phyloP scores from a whole-genome alignment of 2,797 vertebrate species.

The Orientallactaga sibirica region DNA sequence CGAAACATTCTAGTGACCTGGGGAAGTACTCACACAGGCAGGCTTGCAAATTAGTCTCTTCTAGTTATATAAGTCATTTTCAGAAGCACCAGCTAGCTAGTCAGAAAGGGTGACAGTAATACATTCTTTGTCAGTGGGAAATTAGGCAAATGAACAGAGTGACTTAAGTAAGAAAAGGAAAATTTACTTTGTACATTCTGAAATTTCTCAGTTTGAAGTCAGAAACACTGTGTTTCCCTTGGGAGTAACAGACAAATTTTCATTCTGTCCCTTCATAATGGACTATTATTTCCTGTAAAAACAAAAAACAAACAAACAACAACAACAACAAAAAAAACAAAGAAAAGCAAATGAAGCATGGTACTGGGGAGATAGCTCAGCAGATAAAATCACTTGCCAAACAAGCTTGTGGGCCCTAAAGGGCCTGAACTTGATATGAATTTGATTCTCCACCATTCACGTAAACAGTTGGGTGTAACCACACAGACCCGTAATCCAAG shows the following conservation, averaged over 20 bases:
- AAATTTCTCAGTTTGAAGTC: slow-evolving; percentile 45
- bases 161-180: slow-evolving; percentile 51
- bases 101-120: slow-evolving; percentile 5
- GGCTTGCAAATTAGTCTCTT: slow-evolving; percentile 38
- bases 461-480: too few relatives aligned
- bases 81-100: slow-evolving; percentile 18
- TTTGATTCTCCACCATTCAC: too few relatives aligned
- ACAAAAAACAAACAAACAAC: neutral
- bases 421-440: too few relatives aligned
- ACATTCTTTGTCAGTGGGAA: slow-evolving; percentile 13
- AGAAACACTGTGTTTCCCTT: slow-evolving; percentile 62
- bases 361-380: too few relatives aligned
- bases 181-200: slow-evolving; percentile 18
- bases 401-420: too few relatives aligned
- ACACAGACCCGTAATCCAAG: too few relatives aligned
- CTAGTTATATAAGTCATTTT: slow-evolving; percentile 33
- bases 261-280: neutral
- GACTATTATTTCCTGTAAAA: slow-evolving; percentile 32
- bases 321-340: slow-evolving; percentile 36
- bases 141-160: slow-evolving; percentile 27
- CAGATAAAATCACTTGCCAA: too few relatives aligned
- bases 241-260: slow-evolving; percentile 39
- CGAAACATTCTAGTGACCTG: neutral
- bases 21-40: neutral
- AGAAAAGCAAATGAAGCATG: neutral